Base-by-base conservation (phyloP, 2,113 vertebrate genomes). In the Limnothrissa miodon region DNA sequence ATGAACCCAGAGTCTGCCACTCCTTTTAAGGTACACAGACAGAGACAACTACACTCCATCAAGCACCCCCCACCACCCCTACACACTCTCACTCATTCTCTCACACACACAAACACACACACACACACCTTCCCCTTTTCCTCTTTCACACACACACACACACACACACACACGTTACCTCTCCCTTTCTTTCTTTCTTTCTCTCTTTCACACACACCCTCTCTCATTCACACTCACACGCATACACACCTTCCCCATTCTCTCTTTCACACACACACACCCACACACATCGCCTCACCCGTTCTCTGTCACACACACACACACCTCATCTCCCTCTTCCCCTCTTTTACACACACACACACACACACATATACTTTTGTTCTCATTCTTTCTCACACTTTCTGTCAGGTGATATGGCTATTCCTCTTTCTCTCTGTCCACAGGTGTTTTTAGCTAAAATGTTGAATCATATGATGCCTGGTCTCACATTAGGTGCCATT, bases 1-100 rank as follows among this genome's bases (percentile, higher is more conserved):
- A 95, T 97, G 93, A 98, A 87, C 85, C 96, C 97, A 0, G 97
- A 99, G 62, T 96, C 96, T 0, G 97, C 97, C 13, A 97, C 98
- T 2, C 96, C 97, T 7, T 95, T 97, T 88, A 99, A 99, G 97
- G 97, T 98, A 88, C 17, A 25, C 15, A 11, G 11, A 70, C 25
- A 36, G 25, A 70, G 10, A 70, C 62, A 70, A 25, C 33, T 29
- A 33, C 62, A 36, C 62, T 15, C n/a, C n/a, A n/a, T n/a, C n/a
- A n/a, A n/a, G n/a, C n/a, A n/a, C n/a, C n/a, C n/a, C n/a, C n/a
- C n/a, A n/a, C n/a, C 62, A 13, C 62, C 4, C 29, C 13, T 36
- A 36, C 66, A 74, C 66, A 74, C 66, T 17, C 5, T 29, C n/a
- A 10, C 59, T 29, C 59, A 10, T n/a, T 29, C 59, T 29, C 33